Percentiles rank a stretch among this genome's conserved stretches.
phyloP scores from a whole-genome alignment of 2,888 invertebrate species.

The Pseudoips prasinana region DNA sequence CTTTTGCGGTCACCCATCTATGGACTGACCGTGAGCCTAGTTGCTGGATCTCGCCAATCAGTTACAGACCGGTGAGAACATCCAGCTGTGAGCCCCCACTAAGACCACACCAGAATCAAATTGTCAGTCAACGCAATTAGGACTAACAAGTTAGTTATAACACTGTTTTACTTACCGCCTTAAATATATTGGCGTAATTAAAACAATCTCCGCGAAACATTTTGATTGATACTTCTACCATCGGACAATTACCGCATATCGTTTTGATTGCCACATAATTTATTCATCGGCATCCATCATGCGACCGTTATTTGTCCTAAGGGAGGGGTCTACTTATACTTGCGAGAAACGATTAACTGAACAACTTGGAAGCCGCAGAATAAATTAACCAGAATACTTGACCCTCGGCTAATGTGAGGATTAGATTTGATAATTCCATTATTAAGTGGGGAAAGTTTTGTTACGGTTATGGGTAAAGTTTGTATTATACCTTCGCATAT shows the following conservation, averaged over 20 bases:
- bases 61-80: too few relatives aligned
- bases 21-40: too few relatives aligned
- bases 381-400: conserved; percentile 33
- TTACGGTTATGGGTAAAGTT: conserved; percentile 3
- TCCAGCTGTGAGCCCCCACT: too few relatives aligned
- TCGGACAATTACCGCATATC: conserved; percentile 42
- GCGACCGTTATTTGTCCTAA: conserved; percentile 47
- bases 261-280: conserved; percentile 53
- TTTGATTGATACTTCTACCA: background rate
- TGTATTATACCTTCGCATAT: too few relatives aligned
- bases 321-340: conserved; percentile 47
- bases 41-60: too few relatives aligned
- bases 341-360: conserved; percentile 53
- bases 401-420: conserved; percentile 12
- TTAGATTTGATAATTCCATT: conserved; percentile 15
- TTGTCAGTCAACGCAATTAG: too few relatives aligned
- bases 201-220: too few relatives aligned
- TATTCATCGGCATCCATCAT: conserved; percentile 65
- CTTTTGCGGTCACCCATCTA: too few relatives aligned
- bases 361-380: conserved; percentile 35
- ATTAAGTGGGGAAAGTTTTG: conserved; percentile 6
- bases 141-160: too few relatives aligned
- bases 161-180: too few relatives aligned
- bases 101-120: too few relatives aligned
- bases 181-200: too few relatives aligned